A percentile compares a stretch with the other conserved stretches of the same genome.
Conservation (phyloP, 1,140 invertebrate genomes). For the Orchesella cincta region DNA sequence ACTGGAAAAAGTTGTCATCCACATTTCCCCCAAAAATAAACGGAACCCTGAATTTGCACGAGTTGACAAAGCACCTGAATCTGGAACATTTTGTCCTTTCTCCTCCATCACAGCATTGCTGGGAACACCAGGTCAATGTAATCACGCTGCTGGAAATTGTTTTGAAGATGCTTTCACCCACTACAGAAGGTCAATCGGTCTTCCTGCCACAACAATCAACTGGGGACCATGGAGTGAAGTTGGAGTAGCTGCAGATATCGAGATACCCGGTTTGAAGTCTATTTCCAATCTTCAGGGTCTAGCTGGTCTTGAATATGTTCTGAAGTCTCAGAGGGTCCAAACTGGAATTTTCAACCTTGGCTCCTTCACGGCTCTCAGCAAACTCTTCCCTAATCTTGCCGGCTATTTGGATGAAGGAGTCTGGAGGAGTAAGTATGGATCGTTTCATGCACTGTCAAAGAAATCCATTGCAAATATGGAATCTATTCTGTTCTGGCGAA, state of each 20-base stretch:
- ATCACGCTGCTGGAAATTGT: conserved; percentile 6
- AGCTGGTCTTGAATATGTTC: neutral
- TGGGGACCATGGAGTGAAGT: conserved; percentile 8
- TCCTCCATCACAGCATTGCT: neutral
- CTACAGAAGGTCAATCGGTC: neutral
- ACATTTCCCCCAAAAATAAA: neutral
- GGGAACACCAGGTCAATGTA: neutral
- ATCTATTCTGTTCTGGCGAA: neutral
- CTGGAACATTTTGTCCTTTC: conserved; percentile 16
- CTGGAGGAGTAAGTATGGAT: neutral
- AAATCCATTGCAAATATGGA: neutral
- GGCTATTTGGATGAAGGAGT: neutral
- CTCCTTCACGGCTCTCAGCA: neutral
- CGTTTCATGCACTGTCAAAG: neutral
- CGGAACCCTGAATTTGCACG: conserved; percentile 10
- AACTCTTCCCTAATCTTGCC: neutral
- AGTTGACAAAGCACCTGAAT: neutral
- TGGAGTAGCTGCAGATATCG: neutral
- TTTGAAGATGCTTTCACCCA: conserved; percentile 3
- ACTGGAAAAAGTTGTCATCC: neutral
- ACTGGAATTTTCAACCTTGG: neutral
- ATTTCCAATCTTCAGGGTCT: neutral
- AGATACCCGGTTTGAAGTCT: neutral
- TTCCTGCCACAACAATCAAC: neutral
- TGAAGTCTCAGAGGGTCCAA: neutral